A percentile compares a stretch with the other conserved stretches of the same genome.
Evolutionary conservation across 2,888 invertebrate species (phyloP).

Genomic region (Eretmocerus hayati): DNA sequence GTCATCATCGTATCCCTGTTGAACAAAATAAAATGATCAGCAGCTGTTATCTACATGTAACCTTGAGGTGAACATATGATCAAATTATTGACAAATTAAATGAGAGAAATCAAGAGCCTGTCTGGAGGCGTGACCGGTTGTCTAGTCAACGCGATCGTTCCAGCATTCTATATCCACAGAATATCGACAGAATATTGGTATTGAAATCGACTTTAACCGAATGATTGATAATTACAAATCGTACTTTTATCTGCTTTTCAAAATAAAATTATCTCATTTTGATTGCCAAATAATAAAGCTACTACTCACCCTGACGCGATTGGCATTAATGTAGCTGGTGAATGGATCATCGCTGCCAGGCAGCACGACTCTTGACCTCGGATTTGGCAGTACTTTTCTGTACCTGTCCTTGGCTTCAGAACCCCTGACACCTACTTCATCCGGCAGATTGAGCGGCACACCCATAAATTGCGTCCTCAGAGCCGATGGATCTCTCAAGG

Average conservation of each 20-base stretch:
- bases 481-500: conserved; percentile 47
- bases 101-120: no score
- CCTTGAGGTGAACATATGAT: no score
- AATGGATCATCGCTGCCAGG: conserved; percentile 54
- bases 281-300: no score
- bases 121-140: no score
- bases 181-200: no score
- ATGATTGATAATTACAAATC: no score
- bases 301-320: conserved; percentile 78
- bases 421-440: conserved; percentile 81
- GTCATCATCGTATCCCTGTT: conserved; percentile 82
- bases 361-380: conserved; percentile 75
- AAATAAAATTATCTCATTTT: no score
- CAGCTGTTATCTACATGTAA: neutral
- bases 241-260: no score
- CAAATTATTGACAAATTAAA: no score
- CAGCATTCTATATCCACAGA: no score
- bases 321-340: conserved; percentile 82
- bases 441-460: conserved; percentile 85
- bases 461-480: conserved; percentile 91
- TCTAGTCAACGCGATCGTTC: no score
- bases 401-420: conserved; percentile 87
- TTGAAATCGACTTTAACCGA: no score
- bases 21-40: neutral
- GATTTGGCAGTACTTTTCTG: conserved; percentile 82